Evolutionary conservation across 1,140 invertebrate genomes (phyloP).

Genomic region (Tetramorium parvispinum): DNA sequence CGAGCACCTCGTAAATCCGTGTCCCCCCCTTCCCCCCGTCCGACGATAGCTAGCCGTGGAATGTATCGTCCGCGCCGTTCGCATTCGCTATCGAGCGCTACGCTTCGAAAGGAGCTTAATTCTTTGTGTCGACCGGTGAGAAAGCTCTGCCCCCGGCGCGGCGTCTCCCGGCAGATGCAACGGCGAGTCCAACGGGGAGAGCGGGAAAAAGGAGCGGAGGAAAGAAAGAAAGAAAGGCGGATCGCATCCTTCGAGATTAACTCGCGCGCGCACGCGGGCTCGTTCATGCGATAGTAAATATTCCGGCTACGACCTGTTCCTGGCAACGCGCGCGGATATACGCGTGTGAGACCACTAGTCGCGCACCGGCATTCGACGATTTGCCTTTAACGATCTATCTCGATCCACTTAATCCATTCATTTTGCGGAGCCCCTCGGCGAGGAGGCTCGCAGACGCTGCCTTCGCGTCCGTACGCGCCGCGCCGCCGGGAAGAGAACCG

Average conservation of each 20-base stretch:
- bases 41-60: conserved; percentile 1
- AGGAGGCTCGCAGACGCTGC: background rate
- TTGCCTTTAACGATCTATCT: conserved; percentile 52
- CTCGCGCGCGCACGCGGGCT: conserved; percentile 33
- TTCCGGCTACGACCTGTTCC: conserved; percentile 36
- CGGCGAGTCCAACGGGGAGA: background rate
- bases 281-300: conserved; percentile 61
- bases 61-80: conserved; percentile 6
- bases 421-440: conserved; percentile 1
- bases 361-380: conserved; percentile 17
- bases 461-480: background rate
- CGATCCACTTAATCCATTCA: conserved; percentile 54
- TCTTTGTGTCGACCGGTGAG: conserved; percentile 50
- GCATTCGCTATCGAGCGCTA: background rate
- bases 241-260: conserved; percentile 51
- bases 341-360: background rate
- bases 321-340: background rate
- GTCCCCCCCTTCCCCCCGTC: background rate
- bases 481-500: background rate
- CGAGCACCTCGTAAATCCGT: background rate
- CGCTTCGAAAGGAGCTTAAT: conserved; percentile 40
- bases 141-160: conserved; percentile 28
- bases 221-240: conserved; percentile 2
- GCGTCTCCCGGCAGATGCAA: background rate
- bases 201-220: background rate